phyloP scores from a whole-genome alignment of 2,113 vertebrate genomes.

The Caretta caretta region DNA sequence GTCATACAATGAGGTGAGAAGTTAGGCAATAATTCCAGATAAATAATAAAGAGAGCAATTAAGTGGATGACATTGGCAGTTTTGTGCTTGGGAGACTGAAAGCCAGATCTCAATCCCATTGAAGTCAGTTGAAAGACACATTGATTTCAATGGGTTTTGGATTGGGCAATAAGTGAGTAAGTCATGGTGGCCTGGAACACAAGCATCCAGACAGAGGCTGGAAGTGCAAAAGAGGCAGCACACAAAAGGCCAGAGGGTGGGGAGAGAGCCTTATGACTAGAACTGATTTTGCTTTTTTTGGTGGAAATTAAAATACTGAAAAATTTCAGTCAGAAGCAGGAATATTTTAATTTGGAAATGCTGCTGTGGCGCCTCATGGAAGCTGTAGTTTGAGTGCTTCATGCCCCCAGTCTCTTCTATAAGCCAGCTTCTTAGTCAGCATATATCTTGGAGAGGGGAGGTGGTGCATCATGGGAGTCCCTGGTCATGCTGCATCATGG shows the following conservation, averaged over 20 bases:
- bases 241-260: not conserved
- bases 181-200: rapidly evolving
- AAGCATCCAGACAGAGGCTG: rapidly evolving
- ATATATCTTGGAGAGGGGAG: not conserved
- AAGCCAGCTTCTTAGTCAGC: rapidly evolving
- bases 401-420: not conserved
- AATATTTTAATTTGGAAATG: not conserved
- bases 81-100: not conserved
- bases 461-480: not conserved
- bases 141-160: not conserved
- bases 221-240: not conserved
- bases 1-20: too few species aligned
- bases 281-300: not conserved
- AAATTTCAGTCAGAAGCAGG: not conserved
- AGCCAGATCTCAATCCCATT: not conserved
- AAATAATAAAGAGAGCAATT: too few species aligned
- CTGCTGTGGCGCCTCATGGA: not conserved
- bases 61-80: not conserved
- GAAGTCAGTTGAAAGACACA: not conserved
- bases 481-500: not conserved
- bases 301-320: not conserved
- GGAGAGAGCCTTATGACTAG: not conserved
- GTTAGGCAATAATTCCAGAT: too few species aligned
- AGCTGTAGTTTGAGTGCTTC: not conserved
- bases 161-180: not conserved